Evolutionary conservation across 2,113 vertebrate species (phyloP).

Genomic region (Dermatemys mawii): DNA sequence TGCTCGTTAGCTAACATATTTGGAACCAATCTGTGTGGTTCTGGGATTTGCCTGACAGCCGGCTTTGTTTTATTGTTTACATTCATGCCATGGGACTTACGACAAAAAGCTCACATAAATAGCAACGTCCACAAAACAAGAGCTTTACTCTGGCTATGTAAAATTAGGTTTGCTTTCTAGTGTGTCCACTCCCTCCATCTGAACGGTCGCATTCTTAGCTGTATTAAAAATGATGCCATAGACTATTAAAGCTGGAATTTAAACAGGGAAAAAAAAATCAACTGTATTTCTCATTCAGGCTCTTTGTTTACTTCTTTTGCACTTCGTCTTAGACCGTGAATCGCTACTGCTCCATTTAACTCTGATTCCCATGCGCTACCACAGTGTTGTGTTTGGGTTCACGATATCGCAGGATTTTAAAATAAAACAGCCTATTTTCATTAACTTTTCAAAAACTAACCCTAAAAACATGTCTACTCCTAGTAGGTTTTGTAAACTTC

Average conservation of each 20-base stretch:
- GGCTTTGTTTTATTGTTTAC: conserved; percentile 39
- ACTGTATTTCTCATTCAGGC: background rate
- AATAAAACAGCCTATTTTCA: conserved; percentile 44
- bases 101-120: conserved; percentile 41
- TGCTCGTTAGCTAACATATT: background rate
- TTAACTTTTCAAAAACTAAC: conserved; percentile 13
- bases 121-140: background rate
- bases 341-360: background rate
- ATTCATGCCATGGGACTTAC: background rate
- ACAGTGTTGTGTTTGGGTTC: background rate
- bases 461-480: conserved; percentile 29
- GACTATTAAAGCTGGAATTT: background rate
- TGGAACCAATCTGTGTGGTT: conserved; percentile 34
- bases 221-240: conserved; percentile 63
- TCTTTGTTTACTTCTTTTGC: conserved; percentile 6
- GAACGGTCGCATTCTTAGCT: conserved; percentile 47
- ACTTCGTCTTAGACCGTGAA: conserved; percentile 54
- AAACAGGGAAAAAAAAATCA: background rate
- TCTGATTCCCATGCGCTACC: conserved; percentile 41
- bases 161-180: background rate
- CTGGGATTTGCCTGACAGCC: conserved; percentile 23
- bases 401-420: background rate
- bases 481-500: conserved; percentile 40
- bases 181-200: conserved; percentile 14
- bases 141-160: rapidly evolving